Conservation (phyloP, 2,797 vertebrate genomes). For the Yasuhikotakia modesta region DNA sequence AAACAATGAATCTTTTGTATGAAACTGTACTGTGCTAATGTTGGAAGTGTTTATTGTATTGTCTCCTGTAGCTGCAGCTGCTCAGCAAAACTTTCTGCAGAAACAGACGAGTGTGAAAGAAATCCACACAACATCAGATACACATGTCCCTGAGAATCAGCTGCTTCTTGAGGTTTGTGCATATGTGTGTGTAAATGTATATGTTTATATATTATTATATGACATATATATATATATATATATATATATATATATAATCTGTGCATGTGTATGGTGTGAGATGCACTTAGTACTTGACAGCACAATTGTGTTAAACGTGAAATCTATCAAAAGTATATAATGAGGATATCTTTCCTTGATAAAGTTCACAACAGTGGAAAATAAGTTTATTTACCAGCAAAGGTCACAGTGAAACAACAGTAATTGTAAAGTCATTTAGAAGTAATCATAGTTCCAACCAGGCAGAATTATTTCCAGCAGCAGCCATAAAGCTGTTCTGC, state of each 20-base stretch:
- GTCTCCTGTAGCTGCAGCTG: slow-evolving; percentile 55
- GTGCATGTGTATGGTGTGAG: not conserved
- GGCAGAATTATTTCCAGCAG: not conserved
- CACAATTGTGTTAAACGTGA: too few relatives aligned
- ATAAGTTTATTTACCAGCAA: not conserved
- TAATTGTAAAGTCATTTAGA: slow-evolving; percentile 9
- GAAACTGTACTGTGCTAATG: too few relatives aligned
- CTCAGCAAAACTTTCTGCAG: slow-evolving; percentile 69
- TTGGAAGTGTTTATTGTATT: slow-evolving; percentile 28
- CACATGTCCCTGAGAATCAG: slow-evolving; percentile 67
- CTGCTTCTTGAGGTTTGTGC: slow-evolving; percentile 76
- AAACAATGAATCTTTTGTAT: too few relatives aligned
- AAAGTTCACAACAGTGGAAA: not conserved
- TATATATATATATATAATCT: too few relatives aligned
- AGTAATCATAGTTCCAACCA: not conserved
- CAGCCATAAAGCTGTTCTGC: too few relatives aligned
- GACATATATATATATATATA: too few relatives aligned
- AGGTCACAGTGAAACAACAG: not conserved
- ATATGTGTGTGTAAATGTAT: not conserved
- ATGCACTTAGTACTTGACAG: too few relatives aligned
- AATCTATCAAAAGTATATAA: too few relatives aligned
- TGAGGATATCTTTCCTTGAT: not conserved
- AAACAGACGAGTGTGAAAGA: slow-evolving; percentile 73
- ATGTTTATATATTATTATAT: too few relatives aligned
- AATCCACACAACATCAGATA: slow-evolving; percentile 56